A percentile compares a stretch with the other conserved stretches of the same genome.
phyloP scores from a whole-genome alignment of 1,140 invertebrate species.

The Neomicropteryx cornuta region DNA sequence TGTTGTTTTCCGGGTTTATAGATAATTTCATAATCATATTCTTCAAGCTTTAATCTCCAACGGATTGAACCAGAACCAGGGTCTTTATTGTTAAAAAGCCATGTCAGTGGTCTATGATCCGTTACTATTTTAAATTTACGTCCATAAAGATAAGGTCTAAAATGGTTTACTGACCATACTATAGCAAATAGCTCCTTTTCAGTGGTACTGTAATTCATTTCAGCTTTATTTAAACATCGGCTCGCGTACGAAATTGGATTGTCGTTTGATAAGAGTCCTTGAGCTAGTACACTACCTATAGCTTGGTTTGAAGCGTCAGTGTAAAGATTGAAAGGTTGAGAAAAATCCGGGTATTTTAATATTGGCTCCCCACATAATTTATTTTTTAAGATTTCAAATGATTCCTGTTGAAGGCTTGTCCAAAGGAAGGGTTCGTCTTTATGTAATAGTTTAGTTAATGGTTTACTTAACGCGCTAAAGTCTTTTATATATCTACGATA shows the following conservation, averaged over 20 bases:
- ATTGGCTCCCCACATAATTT: constrained; percentile 9
- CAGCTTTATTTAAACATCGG: constrained; percentile 14
- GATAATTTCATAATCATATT: constrained; percentile 24
- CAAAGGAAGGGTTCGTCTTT: constrained; percentile 10
- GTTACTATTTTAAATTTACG: constrained; percentile 28
- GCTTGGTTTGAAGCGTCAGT: constrained; percentile 16
- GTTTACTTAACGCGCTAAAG: constrained; percentile 19
- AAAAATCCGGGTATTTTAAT: constrained; percentile 19
- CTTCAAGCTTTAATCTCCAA: constrained; percentile 26
- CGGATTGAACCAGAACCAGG: constrained; percentile 20
- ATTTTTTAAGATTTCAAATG: constrained; percentile 14
- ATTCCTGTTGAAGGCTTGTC: constrained; percentile 4
- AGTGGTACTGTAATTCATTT: constrained; percentile 18
- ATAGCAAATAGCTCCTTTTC: constrained; percentile 21
- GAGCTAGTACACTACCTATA: constrained; percentile 13
- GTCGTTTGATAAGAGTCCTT: constrained; percentile 11
- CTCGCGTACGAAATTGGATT: constrained; percentile 16
- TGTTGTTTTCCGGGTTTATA: constrained; percentile 18
- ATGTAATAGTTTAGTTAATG: constrained; percentile 15
- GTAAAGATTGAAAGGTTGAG: constrained; percentile 14
- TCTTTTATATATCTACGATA: constrained; percentile 25
- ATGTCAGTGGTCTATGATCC: constrained; percentile 32
- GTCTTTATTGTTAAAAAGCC: constrained; percentile 26
- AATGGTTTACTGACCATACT: constrained; percentile 25
- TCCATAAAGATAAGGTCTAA: constrained; percentile 26